These are phyloP conservation scores for Odontamblyopus lacepedii DNA, from an alignment of 2,797 vertebrate genomes.

Conservation along the genomic window DNA sequence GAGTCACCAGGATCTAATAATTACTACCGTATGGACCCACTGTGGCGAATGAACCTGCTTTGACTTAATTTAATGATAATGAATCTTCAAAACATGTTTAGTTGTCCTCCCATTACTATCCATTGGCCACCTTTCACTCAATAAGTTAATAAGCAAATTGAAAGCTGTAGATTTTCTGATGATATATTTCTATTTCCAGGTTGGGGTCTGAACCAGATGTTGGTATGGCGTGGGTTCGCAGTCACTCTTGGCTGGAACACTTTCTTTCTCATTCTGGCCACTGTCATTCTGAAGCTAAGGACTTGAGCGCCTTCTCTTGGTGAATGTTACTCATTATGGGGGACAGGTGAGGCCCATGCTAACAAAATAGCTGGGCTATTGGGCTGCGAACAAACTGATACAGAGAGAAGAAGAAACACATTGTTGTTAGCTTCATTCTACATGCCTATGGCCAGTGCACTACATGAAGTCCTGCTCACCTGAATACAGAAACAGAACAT, in stretches of 20 bases:
- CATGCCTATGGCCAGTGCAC: slow-evolving; percentile 2
- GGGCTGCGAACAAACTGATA: slow-evolving; percentile 15
- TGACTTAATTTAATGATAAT: too few relatives aligned
- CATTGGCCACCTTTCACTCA: neutral
- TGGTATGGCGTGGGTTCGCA: slow-evolving; percentile 82
- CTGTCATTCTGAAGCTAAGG: slow-evolving; percentile 80
- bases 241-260: slow-evolving; percentile 82
- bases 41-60: too few relatives aligned
- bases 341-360: slow-evolving; percentile 27
- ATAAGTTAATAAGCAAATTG: neutral
- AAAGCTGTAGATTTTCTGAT: neutral
- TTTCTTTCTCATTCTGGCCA: slow-evolving; percentile 82
- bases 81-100: neutral
- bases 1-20: too few relatives aligned
- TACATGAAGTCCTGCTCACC: slow-evolving; percentile 35
- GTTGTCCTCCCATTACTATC: neutral
- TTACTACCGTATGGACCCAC: too few relatives aligned
- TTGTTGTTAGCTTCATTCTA: slow-evolving; percentile 22
- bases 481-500: slow-evolving; percentile 3
- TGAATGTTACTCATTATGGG: slow-evolving; percentile 2
- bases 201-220: slow-evolving; percentile 77
- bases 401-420: slow-evolving; percentile 10
- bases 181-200: slow-evolving; percentile 53
- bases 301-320: slow-evolving; percentile 50
- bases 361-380: slow-evolving; percentile 17